Conservation (phyloP, 2,113 vertebrate genomes). For the Microcebus murinus region DNA sequence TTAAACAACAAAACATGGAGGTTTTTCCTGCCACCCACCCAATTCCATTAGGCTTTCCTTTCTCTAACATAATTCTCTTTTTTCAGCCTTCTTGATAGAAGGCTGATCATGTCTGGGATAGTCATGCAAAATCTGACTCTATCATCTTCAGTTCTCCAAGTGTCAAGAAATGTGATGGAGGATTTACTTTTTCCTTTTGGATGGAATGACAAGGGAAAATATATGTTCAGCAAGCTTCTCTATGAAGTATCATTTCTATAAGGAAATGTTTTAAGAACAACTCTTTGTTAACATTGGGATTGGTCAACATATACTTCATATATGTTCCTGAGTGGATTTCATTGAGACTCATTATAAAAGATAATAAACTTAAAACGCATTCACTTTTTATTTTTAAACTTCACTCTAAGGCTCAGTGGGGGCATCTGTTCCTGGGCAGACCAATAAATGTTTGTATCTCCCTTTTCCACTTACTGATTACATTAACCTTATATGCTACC, state of each 20-base stretch:
- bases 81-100: background rate
- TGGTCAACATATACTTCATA: background rate
- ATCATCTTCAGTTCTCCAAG: background rate
- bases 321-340: background rate
- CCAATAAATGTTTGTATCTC: background rate
- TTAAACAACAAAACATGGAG: background rate
- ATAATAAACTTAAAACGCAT: background rate
- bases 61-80: conserved; percentile 18
- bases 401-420: background rate
- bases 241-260: background rate
- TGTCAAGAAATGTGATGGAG: background rate
- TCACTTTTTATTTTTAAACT: background rate
- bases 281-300: background rate
- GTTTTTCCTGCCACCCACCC: fast-evolving
- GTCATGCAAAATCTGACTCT: background rate
- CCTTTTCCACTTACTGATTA: background rate
- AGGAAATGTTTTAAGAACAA: conserved; percentile 8
- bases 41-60: background rate
- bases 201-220: background rate
- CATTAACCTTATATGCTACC: background rate
- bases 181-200: background rate
- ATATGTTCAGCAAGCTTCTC: background rate
- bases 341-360: background rate
- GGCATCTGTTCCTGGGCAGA: background rate
- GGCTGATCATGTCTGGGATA: background rate